A percentile compares a stretch with the other conserved stretches of the same genome.
Evolutionary conservation across 1,140 invertebrate genomes (phyloP).

Genomic region (Zophobas atratus): DNA sequence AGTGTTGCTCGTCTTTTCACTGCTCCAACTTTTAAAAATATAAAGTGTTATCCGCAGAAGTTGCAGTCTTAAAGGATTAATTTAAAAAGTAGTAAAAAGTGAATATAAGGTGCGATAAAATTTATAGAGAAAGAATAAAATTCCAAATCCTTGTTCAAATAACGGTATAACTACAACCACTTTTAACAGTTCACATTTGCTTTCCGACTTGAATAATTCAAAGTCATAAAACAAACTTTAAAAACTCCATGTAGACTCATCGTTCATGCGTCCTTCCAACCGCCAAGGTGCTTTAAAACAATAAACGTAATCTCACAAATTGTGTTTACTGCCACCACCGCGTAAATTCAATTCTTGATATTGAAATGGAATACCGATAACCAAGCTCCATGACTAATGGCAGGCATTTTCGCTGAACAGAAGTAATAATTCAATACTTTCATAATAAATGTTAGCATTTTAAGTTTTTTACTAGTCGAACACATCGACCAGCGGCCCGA

Average conservation of each 20-base stretch:
- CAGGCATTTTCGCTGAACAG: constrained; percentile 9
- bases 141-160: too few species aligned
- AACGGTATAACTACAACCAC: too few species aligned
- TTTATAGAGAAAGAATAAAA: too few species aligned
- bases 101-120: too few species aligned
- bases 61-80: too few species aligned
- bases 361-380: constrained; percentile 8
- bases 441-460: constrained; percentile 25
- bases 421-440: constrained; percentile 16
- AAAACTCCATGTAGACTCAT: constrained; percentile 27
- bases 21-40: too few species aligned
- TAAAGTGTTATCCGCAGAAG: too few species aligned
- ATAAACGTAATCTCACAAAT: constrained; percentile 35
- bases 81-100: too few species aligned
- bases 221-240: constrained; percentile 40
- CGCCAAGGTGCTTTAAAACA: constrained; percentile 38
- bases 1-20: too few species aligned
- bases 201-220: constrained; percentile 18
- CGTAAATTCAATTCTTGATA: constrained; percentile 22
- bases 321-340: constrained; percentile 15
- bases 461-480: constrained; percentile 13
- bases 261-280: constrained; percentile 19
- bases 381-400: constrained; percentile 8
- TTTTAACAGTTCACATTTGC: neutral
- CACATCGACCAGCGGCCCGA: neutral